Evolutionary conservation across 2,113 vertebrate genomes (phyloP), one percentile per base, ranked within the genome.

Genomic region (Machaerirhynchus nigripectus): DNA sequence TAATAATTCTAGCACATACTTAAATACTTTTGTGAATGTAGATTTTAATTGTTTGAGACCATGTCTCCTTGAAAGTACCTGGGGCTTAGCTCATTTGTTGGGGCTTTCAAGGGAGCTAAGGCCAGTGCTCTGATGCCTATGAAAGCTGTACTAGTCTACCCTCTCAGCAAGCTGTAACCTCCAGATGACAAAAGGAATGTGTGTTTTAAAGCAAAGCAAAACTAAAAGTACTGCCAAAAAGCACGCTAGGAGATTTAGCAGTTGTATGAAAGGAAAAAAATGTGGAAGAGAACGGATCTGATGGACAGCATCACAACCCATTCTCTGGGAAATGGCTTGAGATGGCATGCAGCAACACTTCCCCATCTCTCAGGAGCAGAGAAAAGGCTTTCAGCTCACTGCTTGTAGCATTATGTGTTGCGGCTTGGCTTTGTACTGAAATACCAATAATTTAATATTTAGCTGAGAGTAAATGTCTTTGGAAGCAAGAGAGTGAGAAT

Each of bases 361-460:
- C 67, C 30, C 87, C 44, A 79, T 84, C 59, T 71, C 87, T 76
- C 40, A 57, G n/a, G 39, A 87, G 63, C 28, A 61, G 67, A 68
- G 31, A 56, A 89, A 83, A 84, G 39, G 39, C 56, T 93, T 67
- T 61, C 68, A 84, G 73, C 50, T 78, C 82, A 16, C 83, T 79
- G 46, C 65, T 44, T n/a, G 73, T 30, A 82, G 77, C 35, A 64
- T 85, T 92, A 5, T 0, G 6, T 65, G 26, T 60, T 52, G 24
- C 6, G 11, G 39, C 42, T 93, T 83, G 28, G 26, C 39, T 92
- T 93, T 55, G 27, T 64, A 46, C 37, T 76, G 86, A 77, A 79
- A 65, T 50, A 46, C 49, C 40, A 81, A 40, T 83, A 81, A 93
- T 87, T 91, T 87, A 67, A 87, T 84, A 39, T 77, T 96, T 67